Percentiles rank a stretch among this genome's conserved stretches.
Evolutionary conservation across 2,113 vertebrate species (phyloP).

Genomic region (Cynocephalus volans): DNA sequence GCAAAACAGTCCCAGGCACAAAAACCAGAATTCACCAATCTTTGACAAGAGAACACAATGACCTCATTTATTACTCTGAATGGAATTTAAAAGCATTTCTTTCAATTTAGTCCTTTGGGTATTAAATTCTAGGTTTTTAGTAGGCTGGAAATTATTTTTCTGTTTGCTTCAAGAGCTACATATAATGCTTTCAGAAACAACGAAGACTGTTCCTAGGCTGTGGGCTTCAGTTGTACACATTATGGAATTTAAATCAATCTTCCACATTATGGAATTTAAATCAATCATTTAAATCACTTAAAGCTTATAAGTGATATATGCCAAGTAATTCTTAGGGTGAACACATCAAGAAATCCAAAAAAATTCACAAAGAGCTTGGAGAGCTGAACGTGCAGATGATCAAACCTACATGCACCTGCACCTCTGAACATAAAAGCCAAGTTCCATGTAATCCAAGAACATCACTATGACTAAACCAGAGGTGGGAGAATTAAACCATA

Average conservation of each 20-base stretch:
- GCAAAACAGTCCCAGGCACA: background rate
- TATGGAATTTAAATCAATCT: background rate
- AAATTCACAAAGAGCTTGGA: background rate
- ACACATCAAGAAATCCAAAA: background rate
- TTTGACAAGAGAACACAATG: background rate
- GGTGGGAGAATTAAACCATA: background rate
- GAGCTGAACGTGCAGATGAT: background rate
- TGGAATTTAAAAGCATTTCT: constrained; percentile 22
- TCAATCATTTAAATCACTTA: background rate
- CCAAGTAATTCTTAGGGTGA: background rate
- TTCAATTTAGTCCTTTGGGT: background rate
- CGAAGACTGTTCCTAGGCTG: background rate
- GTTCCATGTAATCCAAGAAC: background rate
- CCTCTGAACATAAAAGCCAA: background rate
- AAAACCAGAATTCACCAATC: background rate
- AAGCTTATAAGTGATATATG: background rate
- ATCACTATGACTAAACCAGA: background rate
- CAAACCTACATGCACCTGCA: background rate
- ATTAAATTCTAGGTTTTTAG: background rate
- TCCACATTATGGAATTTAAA: background rate
- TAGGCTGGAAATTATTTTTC: background rate
- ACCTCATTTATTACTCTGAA: background rate
- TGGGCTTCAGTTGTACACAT: background rate
- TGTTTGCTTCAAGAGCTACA: background rate
- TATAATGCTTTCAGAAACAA: background rate